Conservation (phyloP, 2,888 invertebrate genomes). For the Morpho achilles region DNA sequence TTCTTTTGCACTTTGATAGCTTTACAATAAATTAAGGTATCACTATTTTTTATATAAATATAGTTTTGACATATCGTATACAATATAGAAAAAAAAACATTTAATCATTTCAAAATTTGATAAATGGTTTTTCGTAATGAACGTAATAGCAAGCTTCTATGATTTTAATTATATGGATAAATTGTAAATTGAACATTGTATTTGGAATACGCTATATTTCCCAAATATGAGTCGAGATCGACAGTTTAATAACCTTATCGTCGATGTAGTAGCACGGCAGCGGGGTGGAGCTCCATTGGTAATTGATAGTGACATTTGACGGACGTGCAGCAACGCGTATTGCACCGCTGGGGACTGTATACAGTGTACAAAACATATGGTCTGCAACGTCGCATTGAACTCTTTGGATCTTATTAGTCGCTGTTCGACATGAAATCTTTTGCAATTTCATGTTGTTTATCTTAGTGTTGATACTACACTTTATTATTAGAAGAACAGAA, state of each 20-base stretch:
- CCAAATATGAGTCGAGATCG: slow-evolving; percentile 37
- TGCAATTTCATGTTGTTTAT: slow-evolving; percentile 1
- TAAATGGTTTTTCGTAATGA: too few relatives aligned
- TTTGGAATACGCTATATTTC: slow-evolving; percentile 14
- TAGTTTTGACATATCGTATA: too few relatives aligned
- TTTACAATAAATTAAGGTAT: too few relatives aligned
- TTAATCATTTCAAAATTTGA: too few relatives aligned
- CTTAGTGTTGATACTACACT: neutral
- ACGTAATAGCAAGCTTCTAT: too few relatives aligned
- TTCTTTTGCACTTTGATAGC: too few relatives aligned
- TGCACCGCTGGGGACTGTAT: slow-evolving; percentile 53
- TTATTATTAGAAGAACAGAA: neutral
- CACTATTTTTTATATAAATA: too few relatives aligned
- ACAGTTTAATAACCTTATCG: slow-evolving; percentile 52
- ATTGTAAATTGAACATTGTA: slow-evolving; percentile 13
- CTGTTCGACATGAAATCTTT: slow-evolving; percentile 1
- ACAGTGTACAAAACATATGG: slow-evolving; percentile 5
- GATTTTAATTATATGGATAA: neutral
- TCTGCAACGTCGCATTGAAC: slow-evolving; percentile 5
- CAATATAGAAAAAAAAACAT: too few relatives aligned
- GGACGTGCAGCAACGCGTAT: slow-evolving; percentile 59
- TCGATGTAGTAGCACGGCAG: slow-evolving; percentile 35
- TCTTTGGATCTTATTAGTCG: slow-evolving; percentile 1
- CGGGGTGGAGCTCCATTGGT: slow-evolving; percentile 46
- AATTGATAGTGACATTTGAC: slow-evolving; percentile 76